phyloP scores from a whole-genome alignment of 2,113 vertebrate species.

The Perca fluviatilis region DNA sequence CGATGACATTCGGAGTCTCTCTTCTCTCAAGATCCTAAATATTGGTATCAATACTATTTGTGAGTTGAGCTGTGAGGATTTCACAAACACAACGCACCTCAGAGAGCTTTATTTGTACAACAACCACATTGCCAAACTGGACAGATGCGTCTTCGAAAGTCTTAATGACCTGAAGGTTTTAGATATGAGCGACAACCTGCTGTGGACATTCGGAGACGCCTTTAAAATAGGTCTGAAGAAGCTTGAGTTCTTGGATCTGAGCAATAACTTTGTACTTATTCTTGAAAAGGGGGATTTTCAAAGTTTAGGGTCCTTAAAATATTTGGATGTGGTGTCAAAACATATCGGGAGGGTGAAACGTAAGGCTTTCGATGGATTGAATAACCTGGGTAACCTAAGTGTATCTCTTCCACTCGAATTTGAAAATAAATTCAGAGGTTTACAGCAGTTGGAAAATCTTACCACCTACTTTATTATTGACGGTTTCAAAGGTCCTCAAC shows the following conservation, averaged over 20 bases:
- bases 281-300: neutral
- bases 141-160: slow-evolving; percentile 13
- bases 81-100: slow-evolving; percentile 20
- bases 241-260: slow-evolving; percentile 28
- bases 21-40: slow-evolving; percentile 25
- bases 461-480: neutral
- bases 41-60: neutral
- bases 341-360: rapidly evolving
- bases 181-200: slow-evolving; percentile 19
- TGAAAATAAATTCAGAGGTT: neutral
- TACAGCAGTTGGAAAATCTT: slow-evolving; percentile 2
- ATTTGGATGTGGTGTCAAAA: slow-evolving; percentile 13
- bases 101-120: neutral
- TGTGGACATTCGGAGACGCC: neutral
- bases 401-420: neutral
- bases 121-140: slow-evolving; percentile 27
- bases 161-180: slow-evolving; percentile 17
- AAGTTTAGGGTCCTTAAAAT: slow-evolving; percentile 20
- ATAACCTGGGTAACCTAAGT: neutral
- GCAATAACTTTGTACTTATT: neutral
- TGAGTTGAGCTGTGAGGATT: slow-evolving; percentile 22
- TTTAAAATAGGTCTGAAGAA: slow-evolving; percentile 4
- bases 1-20: slow-evolving; percentile 18
- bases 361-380: slow-evolving; percentile 19
- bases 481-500: neutral